Evolutionary conservation across 2,888 invertebrate species (phyloP).

Genomic region (Sthenelais limicola): DNA sequence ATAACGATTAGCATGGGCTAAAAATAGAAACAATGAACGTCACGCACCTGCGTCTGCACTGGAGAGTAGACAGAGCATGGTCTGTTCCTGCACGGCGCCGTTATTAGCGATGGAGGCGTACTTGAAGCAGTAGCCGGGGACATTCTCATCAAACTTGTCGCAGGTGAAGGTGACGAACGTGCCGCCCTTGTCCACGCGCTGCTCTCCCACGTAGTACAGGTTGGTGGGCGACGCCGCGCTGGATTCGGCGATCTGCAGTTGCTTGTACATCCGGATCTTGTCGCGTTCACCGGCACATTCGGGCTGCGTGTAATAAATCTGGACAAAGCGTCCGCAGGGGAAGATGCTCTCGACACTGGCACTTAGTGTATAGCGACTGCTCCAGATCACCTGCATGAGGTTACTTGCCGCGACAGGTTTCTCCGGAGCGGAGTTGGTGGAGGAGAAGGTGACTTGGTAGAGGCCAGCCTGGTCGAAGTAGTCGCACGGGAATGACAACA

Average conservation of each 20-base stretch:
- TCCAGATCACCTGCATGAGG: conserved; percentile 59
- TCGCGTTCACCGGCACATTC: conserved; percentile 60
- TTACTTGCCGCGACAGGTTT: conserved; percentile 57
- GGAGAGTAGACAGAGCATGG: conserved; percentile 58
- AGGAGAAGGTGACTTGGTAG: conserved; percentile 59
- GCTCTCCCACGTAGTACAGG: conserved; percentile 33
- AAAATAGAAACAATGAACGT: conserved; percentile 4
- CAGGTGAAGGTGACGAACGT: conserved; percentile 54
- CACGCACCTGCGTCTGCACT: conserved; percentile 60
- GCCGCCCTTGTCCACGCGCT: conserved; percentile 10
- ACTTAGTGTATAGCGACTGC: conserved; percentile 56
- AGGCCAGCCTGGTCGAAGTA: conserved; percentile 61
- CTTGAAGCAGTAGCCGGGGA: conserved; percentile 65
- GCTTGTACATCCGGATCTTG: conserved; percentile 60
- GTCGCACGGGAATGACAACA: conserved; percentile 54
- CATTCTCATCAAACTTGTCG: conserved; percentile 55
- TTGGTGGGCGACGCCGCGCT: conserved; percentile 39
- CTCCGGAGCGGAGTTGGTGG: conserved; percentile 54
- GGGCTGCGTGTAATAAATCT: conserved; percentile 58
- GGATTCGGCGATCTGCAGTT: conserved; percentile 27
- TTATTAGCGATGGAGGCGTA: conserved; percentile 60
- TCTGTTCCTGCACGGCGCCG: conserved; percentile 61
- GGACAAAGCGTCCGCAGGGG: conserved; percentile 57
- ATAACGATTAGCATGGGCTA: no score
- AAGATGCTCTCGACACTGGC: conserved; percentile 56